Evolutionary conservation across 2,888 invertebrate species (phyloP).

Genomic region (Spicauda simplicius): DNA sequence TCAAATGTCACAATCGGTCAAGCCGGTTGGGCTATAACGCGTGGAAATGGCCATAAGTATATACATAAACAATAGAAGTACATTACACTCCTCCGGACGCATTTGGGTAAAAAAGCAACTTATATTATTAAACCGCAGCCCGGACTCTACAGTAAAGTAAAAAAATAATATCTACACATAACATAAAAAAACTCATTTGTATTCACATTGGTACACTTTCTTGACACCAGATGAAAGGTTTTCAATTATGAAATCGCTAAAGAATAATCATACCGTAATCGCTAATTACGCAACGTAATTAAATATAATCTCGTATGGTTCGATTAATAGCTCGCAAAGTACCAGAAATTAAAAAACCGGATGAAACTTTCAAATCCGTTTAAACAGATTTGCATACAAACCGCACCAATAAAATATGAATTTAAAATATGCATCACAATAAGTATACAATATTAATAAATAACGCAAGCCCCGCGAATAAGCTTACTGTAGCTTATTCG

Average conservation of each 20-base stretch:
- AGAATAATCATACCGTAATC: slow-evolving; percentile 13
- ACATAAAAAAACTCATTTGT: slow-evolving; percentile 1
- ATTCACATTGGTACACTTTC: slow-evolving; percentile 15
- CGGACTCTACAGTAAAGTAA: too few species aligned
- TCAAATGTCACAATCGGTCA: too few species aligned
- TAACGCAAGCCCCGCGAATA: too few species aligned
- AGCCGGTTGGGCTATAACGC: too few species aligned
- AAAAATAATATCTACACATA: too few species aligned
- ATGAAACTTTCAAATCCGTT: slow-evolving; percentile 12
- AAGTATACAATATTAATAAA: too few species aligned
- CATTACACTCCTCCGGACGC: too few species aligned
- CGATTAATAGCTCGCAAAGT: background rate
- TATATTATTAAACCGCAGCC: too few species aligned
- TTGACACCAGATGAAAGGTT: slow-evolving; percentile 8
- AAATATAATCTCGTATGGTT: slow-evolving; percentile 10
- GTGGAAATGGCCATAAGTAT: too few species aligned
- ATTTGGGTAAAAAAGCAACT: too few species aligned
- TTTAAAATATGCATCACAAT: background rate
- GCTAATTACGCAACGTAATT: slow-evolving; percentile 22
- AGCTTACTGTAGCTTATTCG: too few species aligned
- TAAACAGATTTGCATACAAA: slow-evolving; percentile 8
- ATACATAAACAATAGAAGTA: too few species aligned
- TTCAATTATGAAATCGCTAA: slow-evolving; percentile 5
- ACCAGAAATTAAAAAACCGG: slow-evolving; percentile 7
- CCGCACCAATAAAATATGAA: background rate